Percentiles rank a stretch among this genome's conserved stretches.
Evolutionary conservation across 2,888 invertebrate species (phyloP).

Genomic region (Lycia hirtaria): DNA sequence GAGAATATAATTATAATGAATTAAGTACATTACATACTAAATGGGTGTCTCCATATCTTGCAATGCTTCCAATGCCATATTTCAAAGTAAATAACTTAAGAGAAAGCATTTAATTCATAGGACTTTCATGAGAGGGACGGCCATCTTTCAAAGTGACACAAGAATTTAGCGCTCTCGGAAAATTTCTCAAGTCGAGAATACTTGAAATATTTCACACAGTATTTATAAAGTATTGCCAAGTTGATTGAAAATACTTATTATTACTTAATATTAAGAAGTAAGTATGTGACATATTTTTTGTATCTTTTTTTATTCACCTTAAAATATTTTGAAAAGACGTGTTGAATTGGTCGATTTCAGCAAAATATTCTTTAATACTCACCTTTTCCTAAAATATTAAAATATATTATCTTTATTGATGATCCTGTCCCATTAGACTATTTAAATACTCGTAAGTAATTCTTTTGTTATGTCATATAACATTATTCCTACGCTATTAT

Average conservation of each 20-base stretch:
- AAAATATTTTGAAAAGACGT: too few species aligned
- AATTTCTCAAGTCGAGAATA: background rate
- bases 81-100: slow-evolving; percentile 9
- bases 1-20: too few species aligned
- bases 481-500: background rate
- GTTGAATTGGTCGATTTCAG: too few species aligned
- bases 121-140: slow-evolving; percentile 28
- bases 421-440: too few species aligned
- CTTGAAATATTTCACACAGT: background rate
- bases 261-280: too few species aligned
- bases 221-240: background rate
- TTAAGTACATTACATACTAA: too few species aligned
- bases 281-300: too few species aligned
- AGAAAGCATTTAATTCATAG: slow-evolving; percentile 33
- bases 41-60: background rate
- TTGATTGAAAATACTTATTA: too few species aligned
- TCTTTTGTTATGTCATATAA: background rate
- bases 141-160: slow-evolving; percentile 18
- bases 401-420: too few species aligned
- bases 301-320: background rate
- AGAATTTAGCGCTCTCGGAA: slow-evolving; percentile 12
- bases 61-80: background rate
- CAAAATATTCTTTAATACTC: too few species aligned
- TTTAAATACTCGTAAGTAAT: background rate
- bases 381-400: too few species aligned